A percentile compares a stretch with the other conserved stretches of the same genome.
Evolutionary conservation across 2,113 vertebrate species (phyloP).

Genomic region (Forbesichthys agassizii): DNA sequence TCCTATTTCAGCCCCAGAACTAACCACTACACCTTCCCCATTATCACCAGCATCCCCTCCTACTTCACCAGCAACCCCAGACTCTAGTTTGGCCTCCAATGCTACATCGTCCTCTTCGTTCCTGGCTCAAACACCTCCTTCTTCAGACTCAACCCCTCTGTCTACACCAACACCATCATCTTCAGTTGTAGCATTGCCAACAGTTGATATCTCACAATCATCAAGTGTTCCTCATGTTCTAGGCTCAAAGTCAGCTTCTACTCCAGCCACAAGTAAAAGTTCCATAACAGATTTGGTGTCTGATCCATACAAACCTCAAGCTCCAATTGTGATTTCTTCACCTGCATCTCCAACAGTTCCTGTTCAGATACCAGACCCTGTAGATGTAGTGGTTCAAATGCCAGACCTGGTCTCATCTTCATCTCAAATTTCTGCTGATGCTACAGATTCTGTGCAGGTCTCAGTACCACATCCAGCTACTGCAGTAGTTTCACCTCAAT

Average conservation of each 20-base stretch:
- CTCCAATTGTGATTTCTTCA: slow-evolving; percentile 26
- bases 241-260: background rate
- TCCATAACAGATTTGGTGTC: slow-evolving; percentile 66
- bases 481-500: slow-evolving; percentile 40
- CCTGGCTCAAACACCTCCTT: slow-evolving; percentile 64
- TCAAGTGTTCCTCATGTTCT: slow-evolving; percentile 13
- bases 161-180: slow-evolving; percentile 67
- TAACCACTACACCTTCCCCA: slow-evolving; percentile 66
- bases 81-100: slow-evolving; percentile 68
- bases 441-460: slow-evolving; percentile 45
- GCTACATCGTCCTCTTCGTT: slow-evolving; percentile 65
- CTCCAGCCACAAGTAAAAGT: slow-evolving; percentile 43
- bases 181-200: slow-evolving; percentile 41
- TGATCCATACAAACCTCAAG: slow-evolving; percentile 51
- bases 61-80: slow-evolving; percentile 67
- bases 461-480: slow-evolving; percentile 40
- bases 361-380: slow-evolving; percentile 13
- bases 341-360: slow-evolving; percentile 13
- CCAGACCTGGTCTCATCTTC: slow-evolving; percentile 66
- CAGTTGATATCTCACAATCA: slow-evolving; percentile 23
- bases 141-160: slow-evolving; percentile 65
- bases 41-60: slow-evolving; percentile 62
- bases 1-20: slow-evolving; percentile 67
- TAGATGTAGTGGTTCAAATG: slow-evolving; percentile 59
- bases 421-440: slow-evolving; percentile 49